Base-by-base conservation (phyloP, 2,113 vertebrate species). In the Platichthys flesus region DNA sequence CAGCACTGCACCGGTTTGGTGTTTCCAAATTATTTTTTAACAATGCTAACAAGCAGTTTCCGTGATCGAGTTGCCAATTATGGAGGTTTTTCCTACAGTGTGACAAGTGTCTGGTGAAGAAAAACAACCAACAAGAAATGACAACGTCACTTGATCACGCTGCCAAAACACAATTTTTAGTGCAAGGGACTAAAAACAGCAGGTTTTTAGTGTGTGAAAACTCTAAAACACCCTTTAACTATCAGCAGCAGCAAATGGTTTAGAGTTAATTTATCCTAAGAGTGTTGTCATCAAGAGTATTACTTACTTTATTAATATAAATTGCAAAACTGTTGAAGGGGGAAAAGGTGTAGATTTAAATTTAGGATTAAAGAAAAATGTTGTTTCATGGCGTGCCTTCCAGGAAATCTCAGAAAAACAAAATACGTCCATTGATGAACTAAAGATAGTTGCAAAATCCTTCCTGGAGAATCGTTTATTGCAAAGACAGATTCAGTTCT, bases 21-120 rank as follows among this genome's bases (percentile, higher is more conserved):
- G 79, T 90, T 85, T 80, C 85, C 76, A 85, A 87, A 81, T 89
- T 24, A 73, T 85, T 86, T 87, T 86, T 82, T 81, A 83, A 78
- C 78, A 85, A 68, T 54, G 40, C 87, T 88, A 87, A 83, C 63
- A 88, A 85, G 79, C 79, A 79, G 74, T 84, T 87, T 84, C 79
- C 79, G 67, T 0, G 13, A 83, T 67, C 7, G 58, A 84, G 69
- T 57, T 81, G 84, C 81, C 90, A 85, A 75, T 82, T 85, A 79
- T 70, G 45, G 16, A 71, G 57, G 21, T 82, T 92, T 88, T 90
- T 85, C n/a, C 81, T 62, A 71, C 73, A 83, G 79, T 37, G 76
- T 87, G 87, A 87, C 79, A 90, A 89, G 79, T 87, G 84, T 18
- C 71, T 20, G 35, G 59, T 82, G 81, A 78, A 74, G 75, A 83